Conservation (phyloP, 2,888 invertebrate species). For the Xestoiulus laeticollis region DNA sequence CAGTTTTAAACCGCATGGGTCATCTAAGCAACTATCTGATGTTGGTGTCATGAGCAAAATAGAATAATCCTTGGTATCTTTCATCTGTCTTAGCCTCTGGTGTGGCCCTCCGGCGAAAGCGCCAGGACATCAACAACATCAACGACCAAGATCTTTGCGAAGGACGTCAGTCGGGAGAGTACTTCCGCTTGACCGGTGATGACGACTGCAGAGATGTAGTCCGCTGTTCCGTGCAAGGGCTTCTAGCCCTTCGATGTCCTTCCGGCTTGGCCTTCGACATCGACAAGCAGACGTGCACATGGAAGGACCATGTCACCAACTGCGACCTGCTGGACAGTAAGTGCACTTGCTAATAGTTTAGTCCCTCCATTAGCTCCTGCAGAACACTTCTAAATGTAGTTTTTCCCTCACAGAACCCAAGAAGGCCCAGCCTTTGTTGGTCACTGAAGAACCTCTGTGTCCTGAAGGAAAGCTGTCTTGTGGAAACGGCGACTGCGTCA, state of each 20-base stretch:
- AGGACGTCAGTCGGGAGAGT: slow-evolving; percentile 94
- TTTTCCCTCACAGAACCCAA: slow-evolving; percentile 64
- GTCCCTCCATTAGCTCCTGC: neutral
- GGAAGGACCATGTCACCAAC: slow-evolving; percentile 93
- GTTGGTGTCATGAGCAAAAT: neutral
- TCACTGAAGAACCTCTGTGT: slow-evolving; percentile 90
- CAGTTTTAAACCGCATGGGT: no score
- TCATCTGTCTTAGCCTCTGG: neutral
- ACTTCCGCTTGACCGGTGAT: slow-evolving; percentile 89
- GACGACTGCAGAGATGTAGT: slow-evolving; percentile 95
- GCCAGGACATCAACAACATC: slow-evolving; percentile 53
- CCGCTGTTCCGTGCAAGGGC: slow-evolving; percentile 82
- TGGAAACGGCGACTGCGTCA: slow-evolving; percentile 60
- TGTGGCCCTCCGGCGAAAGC: slow-evolving; percentile 44
- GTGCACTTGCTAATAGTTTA: slow-evolving; percentile 52
- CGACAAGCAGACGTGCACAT: slow-evolving; percentile 93
- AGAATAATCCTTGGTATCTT: neutral
- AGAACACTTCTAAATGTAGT: neutral
- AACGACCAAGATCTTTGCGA: slow-evolving; percentile 86
- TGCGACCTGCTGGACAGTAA: slow-evolving; percentile 91
- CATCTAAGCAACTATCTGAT: neutral
- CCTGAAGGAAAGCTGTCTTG: slow-evolving; percentile 61
- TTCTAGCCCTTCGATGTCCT: slow-evolving; percentile 91
- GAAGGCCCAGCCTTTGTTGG: slow-evolving; percentile 84
- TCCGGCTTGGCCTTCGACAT: slow-evolving; percentile 93